Percentiles rank a stretch among this genome's conserved stretches.
These are phyloP conservation scores for Perizoma affinitatum DNA, from an alignment of 2,888 invertebrate genomes.

Conservation along the genomic window DNA sequence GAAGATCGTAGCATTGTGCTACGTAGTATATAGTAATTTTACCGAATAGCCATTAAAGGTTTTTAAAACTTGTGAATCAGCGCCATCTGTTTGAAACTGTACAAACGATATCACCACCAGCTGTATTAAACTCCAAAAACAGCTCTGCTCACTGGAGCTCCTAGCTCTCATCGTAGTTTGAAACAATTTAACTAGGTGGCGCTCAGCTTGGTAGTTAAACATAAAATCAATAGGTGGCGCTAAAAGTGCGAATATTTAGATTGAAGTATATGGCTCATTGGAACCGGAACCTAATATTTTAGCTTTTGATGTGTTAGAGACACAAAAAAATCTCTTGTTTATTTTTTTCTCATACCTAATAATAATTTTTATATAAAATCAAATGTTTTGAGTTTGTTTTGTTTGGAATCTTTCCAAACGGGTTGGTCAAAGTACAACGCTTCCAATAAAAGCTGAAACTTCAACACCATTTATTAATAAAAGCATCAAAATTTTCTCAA, in stretches of 20 bases:
- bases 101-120: slow-evolving; percentile 9
- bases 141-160: not conserved
- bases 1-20: not conserved
- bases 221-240: slow-evolving; percentile 9
- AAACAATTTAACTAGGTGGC: slow-evolving; percentile 17
- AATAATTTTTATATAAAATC: no score
- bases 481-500: slow-evolving; percentile 26
- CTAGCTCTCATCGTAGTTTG: slow-evolving; percentile 6
- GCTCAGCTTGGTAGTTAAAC: slow-evolving; percentile 1
- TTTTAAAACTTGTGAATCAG: slow-evolving; percentile 1
- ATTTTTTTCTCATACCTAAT: no score
- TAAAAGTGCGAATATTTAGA: not conserved
- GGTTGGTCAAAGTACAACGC: slow-evolving; percentile 26
- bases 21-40: not conserved
- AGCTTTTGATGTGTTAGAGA: no score
- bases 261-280: no score
- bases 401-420: slow-evolving; percentile 37
- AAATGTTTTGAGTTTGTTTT: no score
- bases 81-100: slow-evolving; percentile 32
- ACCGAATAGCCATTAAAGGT: not conserved
- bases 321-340: no score
- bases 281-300: no score
- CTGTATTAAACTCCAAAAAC: not conserved
- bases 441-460: slow-evolving; percentile 34
- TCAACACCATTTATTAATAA: slow-evolving; percentile 37